A percentile compares a stretch with the other conserved stretches of the same genome.
phyloP scores from a whole-genome alignment of 2,888 invertebrate genomes.

The Pseudococcus viburni region DNA sequence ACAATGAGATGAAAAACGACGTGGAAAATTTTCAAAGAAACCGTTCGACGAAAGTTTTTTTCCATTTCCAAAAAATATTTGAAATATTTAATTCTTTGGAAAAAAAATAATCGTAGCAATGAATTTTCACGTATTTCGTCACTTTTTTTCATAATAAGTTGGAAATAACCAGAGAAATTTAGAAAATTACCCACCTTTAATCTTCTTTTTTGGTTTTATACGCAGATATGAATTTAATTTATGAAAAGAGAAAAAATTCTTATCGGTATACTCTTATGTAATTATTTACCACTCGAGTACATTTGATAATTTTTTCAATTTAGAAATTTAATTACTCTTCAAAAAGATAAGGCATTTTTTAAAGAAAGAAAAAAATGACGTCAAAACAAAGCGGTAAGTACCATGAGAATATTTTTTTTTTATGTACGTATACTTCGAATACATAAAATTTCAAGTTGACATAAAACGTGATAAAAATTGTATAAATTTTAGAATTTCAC shows the following conservation, averaged over 20 bases:
- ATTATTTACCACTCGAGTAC: too few relatives aligned
- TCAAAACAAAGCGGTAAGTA: not conserved
- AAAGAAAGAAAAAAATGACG: not conserved
- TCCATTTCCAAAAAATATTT: too few relatives aligned
- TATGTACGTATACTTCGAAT: not conserved
- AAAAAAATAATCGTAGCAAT: not conserved
- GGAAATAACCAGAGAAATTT: not conserved
- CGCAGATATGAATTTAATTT: too few relatives aligned
- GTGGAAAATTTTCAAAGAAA: too few relatives aligned
- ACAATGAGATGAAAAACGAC: not conserved
- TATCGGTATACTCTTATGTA: too few relatives aligned
- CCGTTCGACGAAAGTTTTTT: too few relatives aligned
- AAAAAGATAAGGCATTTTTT: too few relatives aligned
- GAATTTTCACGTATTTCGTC: not conserved
- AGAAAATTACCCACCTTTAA: too few relatives aligned
- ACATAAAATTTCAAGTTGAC: not conserved
- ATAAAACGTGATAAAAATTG: not conserved
- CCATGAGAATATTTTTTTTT: too few relatives aligned
- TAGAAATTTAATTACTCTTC: not conserved
- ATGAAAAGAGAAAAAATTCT: too few relatives aligned
- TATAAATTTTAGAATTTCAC: not conserved
- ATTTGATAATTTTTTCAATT: not conserved
- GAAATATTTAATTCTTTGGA: not conserved
- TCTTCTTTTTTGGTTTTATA: too few relatives aligned
- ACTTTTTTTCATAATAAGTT: not conserved